phyloP scores from a whole-genome alignment of 1,140 invertebrate species.

The Lutraria rhynchaena region DNA sequence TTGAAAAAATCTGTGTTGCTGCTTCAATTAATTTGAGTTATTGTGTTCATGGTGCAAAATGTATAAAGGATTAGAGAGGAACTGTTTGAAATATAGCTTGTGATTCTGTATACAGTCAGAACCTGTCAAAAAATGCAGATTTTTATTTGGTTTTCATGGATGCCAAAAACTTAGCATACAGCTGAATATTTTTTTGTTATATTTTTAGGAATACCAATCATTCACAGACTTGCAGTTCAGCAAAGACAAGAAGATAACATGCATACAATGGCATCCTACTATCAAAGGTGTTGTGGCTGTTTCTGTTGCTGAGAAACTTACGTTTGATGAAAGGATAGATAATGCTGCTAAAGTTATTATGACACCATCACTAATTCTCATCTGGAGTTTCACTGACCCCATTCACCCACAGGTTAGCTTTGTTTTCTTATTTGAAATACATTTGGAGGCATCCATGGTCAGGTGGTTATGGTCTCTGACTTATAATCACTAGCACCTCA shows the following conservation, averaged over 20 bases:
- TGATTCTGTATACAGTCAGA: too few species aligned
- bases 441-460: too few species aligned
- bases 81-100: too few species aligned
- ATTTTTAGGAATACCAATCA: conserved; percentile 82
- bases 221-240: conserved; percentile 83
- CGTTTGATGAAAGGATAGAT: conserved; percentile 83
- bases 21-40: too few species aligned
- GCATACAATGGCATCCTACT: conserved; percentile 83
- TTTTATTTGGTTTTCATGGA: too few species aligned
- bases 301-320: conserved; percentile 79
- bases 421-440: background rate
- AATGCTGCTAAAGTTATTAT: conserved; percentile 81
- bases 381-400: conserved; percentile 84
- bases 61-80: too few species aligned
- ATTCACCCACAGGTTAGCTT: conserved; percentile 82
- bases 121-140: too few species aligned
- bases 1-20: too few species aligned
- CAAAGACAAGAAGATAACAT: conserved; percentile 82
- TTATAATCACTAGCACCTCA: too few species aligned
- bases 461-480: too few species aligned
- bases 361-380: conserved; percentile 82
- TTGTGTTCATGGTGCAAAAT: too few species aligned
- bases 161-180: too few species aligned
- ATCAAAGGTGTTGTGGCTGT: conserved; percentile 82
- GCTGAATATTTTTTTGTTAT: conserved; percentile 55